phyloP scores from a whole-genome alignment of 2,797 vertebrate genomes.

The Ambastaia sidthimunki region DNA sequence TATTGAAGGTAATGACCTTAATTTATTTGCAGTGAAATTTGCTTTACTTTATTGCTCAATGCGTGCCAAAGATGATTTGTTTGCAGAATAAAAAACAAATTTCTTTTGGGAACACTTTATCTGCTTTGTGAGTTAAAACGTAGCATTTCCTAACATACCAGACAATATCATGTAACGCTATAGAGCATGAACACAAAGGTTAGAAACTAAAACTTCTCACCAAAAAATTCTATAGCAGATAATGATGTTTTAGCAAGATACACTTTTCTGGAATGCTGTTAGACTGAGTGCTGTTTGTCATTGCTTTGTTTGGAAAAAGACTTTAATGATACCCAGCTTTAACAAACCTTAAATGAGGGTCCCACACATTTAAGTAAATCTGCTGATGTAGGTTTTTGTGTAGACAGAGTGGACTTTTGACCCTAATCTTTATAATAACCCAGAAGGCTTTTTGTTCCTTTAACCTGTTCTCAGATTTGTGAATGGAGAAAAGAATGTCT shows the following conservation, averaged over 20 bases:
- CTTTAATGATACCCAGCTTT: background rate
- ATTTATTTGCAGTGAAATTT: background rate
- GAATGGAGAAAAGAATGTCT: too few relatives aligned
- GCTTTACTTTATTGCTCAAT: conserved; percentile 33
- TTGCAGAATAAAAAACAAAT: conserved; percentile 8
- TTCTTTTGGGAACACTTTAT: conserved; percentile 11
- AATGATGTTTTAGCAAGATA: conserved; percentile 14
- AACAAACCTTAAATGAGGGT: background rate
- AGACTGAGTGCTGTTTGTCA: background rate
- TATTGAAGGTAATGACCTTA: too few relatives aligned
- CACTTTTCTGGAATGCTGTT: background rate
- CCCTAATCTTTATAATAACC: background rate
- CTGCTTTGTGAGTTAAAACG: conserved; percentile 13
- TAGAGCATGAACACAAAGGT: background rate
- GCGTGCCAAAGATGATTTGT: background rate
- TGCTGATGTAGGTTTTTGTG: too few relatives aligned
- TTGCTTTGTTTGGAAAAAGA: background rate
- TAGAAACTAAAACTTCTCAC: background rate
- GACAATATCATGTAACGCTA: conserved; percentile 6
- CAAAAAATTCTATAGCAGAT: background rate
- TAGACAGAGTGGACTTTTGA: background rate
- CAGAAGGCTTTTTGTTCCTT: background rate
- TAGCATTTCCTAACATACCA: background rate
- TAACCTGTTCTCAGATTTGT: too few relatives aligned
- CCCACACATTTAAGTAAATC: background rate